phyloP scores from a whole-genome alignment of 2,113 vertebrate genomes.

The Callipepla squamata region DNA sequence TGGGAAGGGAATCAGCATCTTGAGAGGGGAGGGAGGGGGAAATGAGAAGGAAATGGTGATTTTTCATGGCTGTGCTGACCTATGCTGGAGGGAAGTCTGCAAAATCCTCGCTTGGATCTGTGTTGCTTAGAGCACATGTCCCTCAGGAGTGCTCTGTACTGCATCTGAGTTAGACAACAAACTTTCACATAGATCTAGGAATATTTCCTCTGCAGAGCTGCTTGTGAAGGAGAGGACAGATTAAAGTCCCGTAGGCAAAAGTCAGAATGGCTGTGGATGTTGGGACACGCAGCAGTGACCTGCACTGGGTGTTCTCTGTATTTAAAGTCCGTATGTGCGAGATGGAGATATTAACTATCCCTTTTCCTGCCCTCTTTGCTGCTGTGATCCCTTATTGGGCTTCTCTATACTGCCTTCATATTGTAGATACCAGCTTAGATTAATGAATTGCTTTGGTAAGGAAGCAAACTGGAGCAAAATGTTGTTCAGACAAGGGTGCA shows the following conservation, averaged over 20 bases:
- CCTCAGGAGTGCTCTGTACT: background rate
- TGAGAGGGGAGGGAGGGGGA: background rate
- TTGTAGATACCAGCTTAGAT: background rate
- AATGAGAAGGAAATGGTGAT: background rate
- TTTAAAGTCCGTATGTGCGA: background rate
- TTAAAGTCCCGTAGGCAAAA: background rate
- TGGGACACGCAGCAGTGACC: background rate
- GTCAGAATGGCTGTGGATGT: background rate
- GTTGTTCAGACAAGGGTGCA: background rate
- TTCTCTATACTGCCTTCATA: background rate
- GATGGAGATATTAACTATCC: background rate
- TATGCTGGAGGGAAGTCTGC: background rate
- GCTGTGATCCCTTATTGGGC: background rate
- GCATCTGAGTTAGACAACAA: background rate
- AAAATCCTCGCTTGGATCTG: background rate
- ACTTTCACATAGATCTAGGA: background rate
- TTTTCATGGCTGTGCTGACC: background rate
- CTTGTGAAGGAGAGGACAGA: background rate
- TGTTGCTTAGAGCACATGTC: fast-evolving
- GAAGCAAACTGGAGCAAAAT: background rate
- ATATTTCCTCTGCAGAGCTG: background rate
- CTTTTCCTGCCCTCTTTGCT: background rate
- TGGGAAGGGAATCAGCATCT: background rate
- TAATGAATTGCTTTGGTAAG: background rate
- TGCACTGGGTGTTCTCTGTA: background rate